Base-by-base conservation (phyloP, 92 coral and sea anemone species). In the Galaxea fascicularis region DNA sequence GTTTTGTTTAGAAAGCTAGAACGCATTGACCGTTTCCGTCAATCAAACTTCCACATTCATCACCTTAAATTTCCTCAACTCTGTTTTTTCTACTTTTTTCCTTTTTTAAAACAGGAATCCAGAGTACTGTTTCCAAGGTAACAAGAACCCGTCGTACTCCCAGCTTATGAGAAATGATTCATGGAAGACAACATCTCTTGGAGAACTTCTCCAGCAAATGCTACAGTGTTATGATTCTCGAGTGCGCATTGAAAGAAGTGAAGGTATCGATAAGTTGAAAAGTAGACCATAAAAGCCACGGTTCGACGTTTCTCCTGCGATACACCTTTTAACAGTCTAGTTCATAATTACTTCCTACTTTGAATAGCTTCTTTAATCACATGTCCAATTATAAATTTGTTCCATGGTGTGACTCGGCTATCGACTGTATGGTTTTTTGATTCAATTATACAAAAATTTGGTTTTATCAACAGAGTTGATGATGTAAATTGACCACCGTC, bases 211-310 rank as follows among this genome's bases (percentile, higher is more conserved):
- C 12, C 72, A 73, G 16, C 21, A 83, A 12, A 59, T 83, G 74
- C 28, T 83, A 1, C 72, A 83, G 64, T 83, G 87, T 58, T 83
- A 83, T 51, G 87, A 83, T 13, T 12, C 63, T 44, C 80, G 87
- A 29, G 74, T 83, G 17, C 73, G 80, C 7, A 63, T 71, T 31
- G 72, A 72, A 18, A 64, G 46, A 27, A 62, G 47, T 20, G 52
- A 74, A 83, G 70, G 87, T 72, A 56, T 21, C 28, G 8, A n/a
- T 10, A 20, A 66, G 11, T 22, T 17, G 10, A 31, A n/a, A 62
- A 1, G 12, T 21, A 62, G n/a, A 21, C 12, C 16, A 10, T 62
- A 13, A 9, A 27, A 12, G 1, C 16, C 26, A 62, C 26, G 67
- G 10, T 9, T 16, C 74, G 30, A 29, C 22, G 0, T 62, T 21